Conservation (phyloP, 1,140 invertebrate species). For the Grapholita molesta region DNA sequence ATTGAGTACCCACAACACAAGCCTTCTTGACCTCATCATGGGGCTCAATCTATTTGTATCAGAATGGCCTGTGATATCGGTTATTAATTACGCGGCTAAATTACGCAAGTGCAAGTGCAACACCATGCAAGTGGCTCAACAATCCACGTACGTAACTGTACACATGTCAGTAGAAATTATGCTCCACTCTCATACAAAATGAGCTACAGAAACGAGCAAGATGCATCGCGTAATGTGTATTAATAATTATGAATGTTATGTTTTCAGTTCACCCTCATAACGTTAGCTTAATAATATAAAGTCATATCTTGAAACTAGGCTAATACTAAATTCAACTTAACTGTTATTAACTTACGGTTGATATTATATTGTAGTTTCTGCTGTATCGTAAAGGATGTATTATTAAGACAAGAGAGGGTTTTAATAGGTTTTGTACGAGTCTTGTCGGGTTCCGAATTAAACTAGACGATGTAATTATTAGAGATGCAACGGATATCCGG, state of each 20-base stretch:
- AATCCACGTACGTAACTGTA: too few species aligned
- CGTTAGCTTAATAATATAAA: not conserved
- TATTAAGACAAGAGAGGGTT: not conserved
- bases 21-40: too few species aligned
- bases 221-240: not conserved
- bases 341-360: not conserved
- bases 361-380: not conserved
- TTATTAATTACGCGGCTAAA: too few species aligned
- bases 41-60: too few species aligned
- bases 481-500: too few species aligned
- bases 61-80: too few species aligned
- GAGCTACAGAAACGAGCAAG: not conserved
- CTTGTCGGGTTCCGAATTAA: not conserved
- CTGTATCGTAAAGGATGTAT: not conserved
- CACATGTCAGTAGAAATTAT: too few species aligned
- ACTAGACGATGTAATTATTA: too few species aligned
- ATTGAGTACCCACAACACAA: too few species aligned
- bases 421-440: not conserved
- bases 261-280: not conserved
- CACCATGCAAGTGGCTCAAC: too few species aligned
- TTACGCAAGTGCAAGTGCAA: too few species aligned
- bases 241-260: not conserved
- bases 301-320: not conserved
- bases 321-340: not conserved
- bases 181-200: not conserved